A percentile compares a stretch with the other conserved stretches of the same genome.
phyloP scores from a whole-genome alignment of 2,888 invertebrate genomes.

The Tolmerus cingulatus region DNA sequence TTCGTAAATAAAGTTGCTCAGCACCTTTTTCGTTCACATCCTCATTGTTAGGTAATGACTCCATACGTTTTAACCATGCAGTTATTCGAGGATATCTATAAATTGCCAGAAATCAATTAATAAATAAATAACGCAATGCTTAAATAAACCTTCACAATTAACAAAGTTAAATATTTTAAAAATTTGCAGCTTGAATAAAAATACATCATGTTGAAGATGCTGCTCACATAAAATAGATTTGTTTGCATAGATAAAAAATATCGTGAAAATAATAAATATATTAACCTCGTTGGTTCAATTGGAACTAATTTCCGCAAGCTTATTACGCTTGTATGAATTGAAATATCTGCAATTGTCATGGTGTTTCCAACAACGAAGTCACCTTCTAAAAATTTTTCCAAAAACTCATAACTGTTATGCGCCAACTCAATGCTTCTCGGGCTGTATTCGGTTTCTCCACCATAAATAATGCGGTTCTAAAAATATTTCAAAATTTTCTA shows the following conservation, averaged over 20 bases:
- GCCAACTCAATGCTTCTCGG: conserved; percentile 55
- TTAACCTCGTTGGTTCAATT: conserved; percentile 52
- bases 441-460: conserved; percentile 54
- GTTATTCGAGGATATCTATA: conserved; percentile 53
- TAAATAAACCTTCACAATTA: too few relatives aligned
- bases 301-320: conserved; percentile 60
- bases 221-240: too few relatives aligned
- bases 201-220: too few relatives aligned
- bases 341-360: conserved; percentile 65
- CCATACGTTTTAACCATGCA: conserved; percentile 55
- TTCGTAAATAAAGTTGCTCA: conserved; percentile 54
- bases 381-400: conserved; percentile 59
- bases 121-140: conserved; percentile 44
- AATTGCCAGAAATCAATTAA: conserved; percentile 51
- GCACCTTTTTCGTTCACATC: conserved; percentile 51
- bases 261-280: too few relatives aligned
- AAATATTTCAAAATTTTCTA: conserved; percentile 35
- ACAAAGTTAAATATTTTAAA: too few relatives aligned
- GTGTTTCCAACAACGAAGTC: conserved; percentile 56
- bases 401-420: conserved; percentile 56
- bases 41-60: conserved; percentile 55
- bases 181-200: too few relatives aligned
- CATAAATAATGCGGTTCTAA: conserved; percentile 58
- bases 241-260: too few relatives aligned
- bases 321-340: conserved; percentile 62